These are phyloP conservation scores for Microplitis deprimator DNA, from an alignment of 2,888 invertebrate species.

Conservation along the genomic window DNA sequence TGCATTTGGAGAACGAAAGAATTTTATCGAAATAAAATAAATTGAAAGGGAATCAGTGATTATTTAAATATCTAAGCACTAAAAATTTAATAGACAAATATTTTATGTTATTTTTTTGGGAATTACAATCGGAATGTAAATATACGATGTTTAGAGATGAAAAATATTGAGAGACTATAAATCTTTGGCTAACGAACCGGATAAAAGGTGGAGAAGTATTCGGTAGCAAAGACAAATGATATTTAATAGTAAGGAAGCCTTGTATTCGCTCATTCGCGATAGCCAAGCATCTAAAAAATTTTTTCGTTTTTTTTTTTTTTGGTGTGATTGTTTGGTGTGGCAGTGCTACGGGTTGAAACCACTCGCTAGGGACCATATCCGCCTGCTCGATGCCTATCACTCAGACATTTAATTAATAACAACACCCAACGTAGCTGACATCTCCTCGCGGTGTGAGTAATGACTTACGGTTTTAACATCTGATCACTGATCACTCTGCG, in stretches of 20 bases:
- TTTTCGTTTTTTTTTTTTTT: constrained; percentile 36
- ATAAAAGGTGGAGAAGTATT: constrained; percentile 55
- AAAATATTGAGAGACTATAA: constrained; percentile 47
- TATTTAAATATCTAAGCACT: not conserved
- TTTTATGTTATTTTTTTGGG: not conserved
- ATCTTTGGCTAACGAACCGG: constrained; percentile 52
- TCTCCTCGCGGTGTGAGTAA: constrained; percentile 66
- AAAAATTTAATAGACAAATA: constrained; percentile 1
- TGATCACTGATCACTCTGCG: constrained; percentile 56
- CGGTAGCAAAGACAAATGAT: constrained; percentile 69
- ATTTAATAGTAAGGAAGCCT: constrained; percentile 65
- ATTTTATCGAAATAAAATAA: too few species aligned
- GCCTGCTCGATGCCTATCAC: constrained; percentile 65
- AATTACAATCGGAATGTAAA: constrained; percentile 32
- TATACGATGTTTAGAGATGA: constrained; percentile 39
- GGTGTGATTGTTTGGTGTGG: constrained; percentile 31
- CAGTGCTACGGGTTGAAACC: constrained; percentile 10
- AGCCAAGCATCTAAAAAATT: constrained; percentile 36
- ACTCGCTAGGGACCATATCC: not conserved
- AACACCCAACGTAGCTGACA: constrained; percentile 66
- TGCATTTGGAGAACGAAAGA: too few species aligned
- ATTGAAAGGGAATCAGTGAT: not conserved
- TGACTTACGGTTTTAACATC: constrained; percentile 64
- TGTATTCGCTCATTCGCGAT: constrained; percentile 23
- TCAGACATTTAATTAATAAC: constrained; percentile 70